Evolutionary conservation across 2,888 invertebrate genomes (phyloP).

Genomic region (Pammene aurita): DNA sequence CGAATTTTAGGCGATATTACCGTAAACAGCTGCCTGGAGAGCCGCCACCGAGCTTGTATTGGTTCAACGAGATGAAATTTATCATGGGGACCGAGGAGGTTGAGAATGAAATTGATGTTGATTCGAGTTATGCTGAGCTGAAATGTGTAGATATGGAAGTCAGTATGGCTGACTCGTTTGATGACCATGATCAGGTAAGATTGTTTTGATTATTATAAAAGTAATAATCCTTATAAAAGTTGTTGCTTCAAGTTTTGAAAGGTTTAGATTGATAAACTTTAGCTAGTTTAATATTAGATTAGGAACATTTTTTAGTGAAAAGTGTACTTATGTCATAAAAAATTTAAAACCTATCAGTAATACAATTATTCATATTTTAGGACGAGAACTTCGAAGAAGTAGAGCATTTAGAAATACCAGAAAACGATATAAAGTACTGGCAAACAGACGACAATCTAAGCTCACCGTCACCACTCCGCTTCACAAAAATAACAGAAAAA

Average conservation of each 20-base stretch:
- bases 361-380: neutral
- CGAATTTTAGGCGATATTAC: neutral
- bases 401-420: conserved; percentile 15
- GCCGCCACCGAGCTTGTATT: conserved; percentile 2
- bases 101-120: conserved; percentile 11
- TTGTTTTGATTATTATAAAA: too few relatives aligned
- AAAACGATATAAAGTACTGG: neutral
- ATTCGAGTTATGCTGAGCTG: neutral
- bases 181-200: conserved; percentile 6
- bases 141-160: neutral
- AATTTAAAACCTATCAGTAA: too few relatives aligned
- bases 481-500: neutral
- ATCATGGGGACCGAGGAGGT: neutral
- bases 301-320: too few relatives aligned
- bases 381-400: neutral
- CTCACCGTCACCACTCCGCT: neutral
- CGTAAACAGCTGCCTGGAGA: neutral
- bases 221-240: too few relatives aligned
- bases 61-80: conserved; percentile 24
- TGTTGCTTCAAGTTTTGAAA: too few relatives aligned
- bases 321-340: too few relatives aligned
- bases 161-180: neutral
- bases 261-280: too few relatives aligned
- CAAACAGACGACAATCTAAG: neutral
- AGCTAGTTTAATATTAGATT: too few relatives aligned